Evolutionary conservation across 2,797 vertebrate genomes (phyloP), one percentile per base, ranked within the genome.

Genomic region (Sebastes itinus): DNA sequence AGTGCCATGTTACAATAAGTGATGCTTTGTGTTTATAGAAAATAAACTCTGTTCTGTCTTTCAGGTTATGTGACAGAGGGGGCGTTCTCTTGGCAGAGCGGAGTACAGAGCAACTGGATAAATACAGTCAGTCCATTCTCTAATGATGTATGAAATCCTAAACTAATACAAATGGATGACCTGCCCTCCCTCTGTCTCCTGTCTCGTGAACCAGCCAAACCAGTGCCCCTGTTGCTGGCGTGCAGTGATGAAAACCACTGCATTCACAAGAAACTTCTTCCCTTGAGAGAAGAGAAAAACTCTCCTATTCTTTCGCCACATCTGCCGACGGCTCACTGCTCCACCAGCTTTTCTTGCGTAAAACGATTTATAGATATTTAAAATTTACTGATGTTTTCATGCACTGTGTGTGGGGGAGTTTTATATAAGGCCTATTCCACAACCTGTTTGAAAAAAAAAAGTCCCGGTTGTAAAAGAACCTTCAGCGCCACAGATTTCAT

Each of bases 331-430:
- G 93, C 95, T 96, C 93, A 89, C 94, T 87, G 92, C 94, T 96
- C 96, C 95, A 95, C 92, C 95, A 94, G 95, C 69, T 97, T 95
- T 96, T 95, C 95, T 96, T 94, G 88, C 94, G 95, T 95, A 94
- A 97, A 96, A 96, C 92, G 89, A 95, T 97, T 97, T 97, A 97
- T 97, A 96, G 95, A 96, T 96, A 96, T 97, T 96, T 95, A 94
- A 95, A 95, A 94, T 95, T 92, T 95, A 88, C 90, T 95, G 94
- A 96, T 96, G 95, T 95, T 97, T 97, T 97, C 95, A 96, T 94
- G 95, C 92, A 93, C 92, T 85, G 86, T 90, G 83, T 92, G 92
- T 89, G 73, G 30, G 30, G 78, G 85, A 89, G 66, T 72, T 89
- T 96, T 95, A 92, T 95, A 95, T 95, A 94, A 90, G 92, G 87